Evolutionary conservation across 2,888 invertebrate species (phyloP).

Genomic region (Lithosia quadra): DNA sequence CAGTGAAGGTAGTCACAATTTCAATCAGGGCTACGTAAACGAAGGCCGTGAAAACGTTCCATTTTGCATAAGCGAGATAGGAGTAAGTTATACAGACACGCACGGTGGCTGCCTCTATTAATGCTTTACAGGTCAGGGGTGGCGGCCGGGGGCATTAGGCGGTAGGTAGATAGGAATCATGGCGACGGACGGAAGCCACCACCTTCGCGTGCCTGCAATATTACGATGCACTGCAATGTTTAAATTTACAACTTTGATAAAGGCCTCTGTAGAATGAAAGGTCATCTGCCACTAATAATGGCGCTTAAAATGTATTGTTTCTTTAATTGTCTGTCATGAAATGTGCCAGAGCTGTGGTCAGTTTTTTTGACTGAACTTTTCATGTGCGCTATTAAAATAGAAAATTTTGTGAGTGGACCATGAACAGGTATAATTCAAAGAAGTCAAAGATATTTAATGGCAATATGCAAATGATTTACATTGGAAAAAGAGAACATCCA

Average conservation of each 20-base stretch:
- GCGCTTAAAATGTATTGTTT: conserved; percentile 35
- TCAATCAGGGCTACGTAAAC: background rate
- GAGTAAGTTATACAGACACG: conserved; percentile 54
- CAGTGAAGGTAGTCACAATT: conserved; percentile 3
- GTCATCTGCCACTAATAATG: conserved; percentile 65
- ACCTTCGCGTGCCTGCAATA: conserved; percentile 65
- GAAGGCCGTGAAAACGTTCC: conserved; percentile 25
- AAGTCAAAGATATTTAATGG: no score
- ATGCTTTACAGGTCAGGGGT: conserved; percentile 29
- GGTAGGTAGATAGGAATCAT: conserved; percentile 57
- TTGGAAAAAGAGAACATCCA: no score
- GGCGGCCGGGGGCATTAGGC: conserved; percentile 51
- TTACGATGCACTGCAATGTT: conserved; percentile 58
- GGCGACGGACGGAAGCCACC: conserved; percentile 60
- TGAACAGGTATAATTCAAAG: no score
- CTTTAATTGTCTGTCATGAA: background rate
- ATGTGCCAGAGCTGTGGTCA: no score
- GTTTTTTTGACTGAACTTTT: no score
- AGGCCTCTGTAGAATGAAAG: conserved; percentile 59
- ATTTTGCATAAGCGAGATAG: conserved; percentile 48
- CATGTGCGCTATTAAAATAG: no score
- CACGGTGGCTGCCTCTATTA: conserved; percentile 34
- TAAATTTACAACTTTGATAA: conserved; percentile 52
- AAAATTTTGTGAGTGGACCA: no score
- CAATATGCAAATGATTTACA: no score